Evolutionary conservation across 2,888 invertebrate genomes (phyloP), one percentile per base, ranked within the genome.

Genomic region (Prosopocoilus inquinatus): DNA sequence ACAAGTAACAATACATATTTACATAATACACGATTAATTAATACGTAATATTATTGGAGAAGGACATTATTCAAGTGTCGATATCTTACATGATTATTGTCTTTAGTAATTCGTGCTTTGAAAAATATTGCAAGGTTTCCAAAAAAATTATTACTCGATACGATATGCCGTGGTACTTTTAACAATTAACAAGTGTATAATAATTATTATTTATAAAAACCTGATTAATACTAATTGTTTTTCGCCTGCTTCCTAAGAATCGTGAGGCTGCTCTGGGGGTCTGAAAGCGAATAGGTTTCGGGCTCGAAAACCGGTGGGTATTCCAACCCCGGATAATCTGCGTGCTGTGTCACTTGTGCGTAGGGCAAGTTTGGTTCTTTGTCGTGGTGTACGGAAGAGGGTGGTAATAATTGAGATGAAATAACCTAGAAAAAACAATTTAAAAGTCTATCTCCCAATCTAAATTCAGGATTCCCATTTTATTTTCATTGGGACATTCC

Each of bases 271-370:
- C 74, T 76, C 66, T 74, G 77, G 49, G 78, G 83, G 70, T 82
- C 80, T 7, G 81, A 82, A 55, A 92, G 81, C 48, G 89, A 88
- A 78, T 92, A 92, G 0, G 88, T 90, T 78, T 91, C 92, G 0
- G 91, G 85, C 75, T 90, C 90, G 78, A 92, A 92, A 34, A 91
- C 88, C 46, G 92, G 91, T 45, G 92, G 92, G 75, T 91, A 91
- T 77, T 90, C 88, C 77, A 92, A 82, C 69, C 89, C 90, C 53
- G 91, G 89, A 78, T 91, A 91, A 67, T 87, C 87, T 3, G 83
- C 75, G 9, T 79, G 76, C 13, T 77, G 74, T 2, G 74, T 70
- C 3, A 52, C 35, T 13, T 53, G 52, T 9, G 28, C 35, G 20
- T 38, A 11, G 2, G 44, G 7, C 15, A 34, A 8, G 28, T 47